Percentiles rank a stretch among this genome's conserved stretches.
Conservation (phyloP, 2,888 invertebrate genomes). For the Epinotia ramella region DNA sequence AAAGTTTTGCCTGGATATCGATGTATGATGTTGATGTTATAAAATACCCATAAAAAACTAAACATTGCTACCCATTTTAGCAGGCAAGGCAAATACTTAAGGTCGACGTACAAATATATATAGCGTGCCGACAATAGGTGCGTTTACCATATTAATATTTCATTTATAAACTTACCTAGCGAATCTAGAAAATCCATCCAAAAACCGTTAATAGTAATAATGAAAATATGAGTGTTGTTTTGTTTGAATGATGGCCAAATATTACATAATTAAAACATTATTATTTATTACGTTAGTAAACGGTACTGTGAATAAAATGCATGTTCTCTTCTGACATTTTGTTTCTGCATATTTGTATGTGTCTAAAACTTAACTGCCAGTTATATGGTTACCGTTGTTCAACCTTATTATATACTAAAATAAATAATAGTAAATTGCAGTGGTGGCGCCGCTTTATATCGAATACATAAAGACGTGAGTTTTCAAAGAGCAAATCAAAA, state of each 20-base stretch:
- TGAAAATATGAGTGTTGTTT: background rate
- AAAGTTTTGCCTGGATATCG: too few species aligned
- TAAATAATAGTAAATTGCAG: too few species aligned
- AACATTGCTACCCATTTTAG: too few species aligned
- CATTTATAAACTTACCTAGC: constrained; percentile 59
- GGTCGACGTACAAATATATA: background rate
- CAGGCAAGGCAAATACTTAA: too few species aligned
- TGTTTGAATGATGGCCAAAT: constrained; percentile 32
- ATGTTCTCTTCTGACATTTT: background rate
- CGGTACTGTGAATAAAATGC: background rate
- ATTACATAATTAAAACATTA: constrained; percentile 56
- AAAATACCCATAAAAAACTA: too few species aligned
- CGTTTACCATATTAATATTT: background rate
- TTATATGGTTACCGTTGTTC: background rate
- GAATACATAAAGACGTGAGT: too few species aligned
- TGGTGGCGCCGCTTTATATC: too few species aligned
- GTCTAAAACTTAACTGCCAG: background rate
- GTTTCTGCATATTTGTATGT: background rate
- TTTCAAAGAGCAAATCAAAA: too few species aligned
- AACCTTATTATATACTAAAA: background rate
- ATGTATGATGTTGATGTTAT: too few species aligned
- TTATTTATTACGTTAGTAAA: constrained; percentile 48
- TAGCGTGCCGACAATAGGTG: background rate
- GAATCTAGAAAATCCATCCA: constrained; percentile 75
- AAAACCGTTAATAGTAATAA: constrained; percentile 43